Percentiles rank a stretch among this genome's conserved stretches.
phyloP scores from a whole-genome alignment of 2,888 invertebrate genomes.

The Seladonia tumulorum region DNA sequence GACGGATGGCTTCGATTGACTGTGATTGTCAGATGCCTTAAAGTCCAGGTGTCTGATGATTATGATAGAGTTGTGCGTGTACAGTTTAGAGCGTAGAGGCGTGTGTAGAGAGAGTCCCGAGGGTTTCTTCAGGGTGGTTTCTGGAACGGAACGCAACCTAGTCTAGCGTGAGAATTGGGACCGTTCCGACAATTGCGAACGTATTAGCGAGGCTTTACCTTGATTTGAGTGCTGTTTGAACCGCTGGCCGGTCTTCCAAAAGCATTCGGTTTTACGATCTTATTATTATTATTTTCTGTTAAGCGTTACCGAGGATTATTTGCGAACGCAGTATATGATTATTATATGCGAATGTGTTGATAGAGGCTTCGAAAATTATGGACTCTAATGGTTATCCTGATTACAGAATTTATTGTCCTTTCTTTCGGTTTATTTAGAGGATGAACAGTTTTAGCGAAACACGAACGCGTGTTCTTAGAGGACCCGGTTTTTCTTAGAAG shows the following conservation, averaged over 20 bases:
- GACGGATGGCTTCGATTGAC: no score
- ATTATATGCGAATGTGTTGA: background rate
- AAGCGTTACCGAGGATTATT: background rate
- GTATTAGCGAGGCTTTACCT: background rate
- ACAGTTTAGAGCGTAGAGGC: background rate
- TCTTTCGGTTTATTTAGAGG: background rate
- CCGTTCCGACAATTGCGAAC: background rate
- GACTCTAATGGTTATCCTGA: background rate
- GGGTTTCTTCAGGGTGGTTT: background rate
- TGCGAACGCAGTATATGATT: background rate
- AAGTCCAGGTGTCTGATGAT: background rate
- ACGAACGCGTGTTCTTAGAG: conserved; percentile 29
- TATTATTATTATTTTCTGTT: background rate
- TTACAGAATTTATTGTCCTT: background rate
- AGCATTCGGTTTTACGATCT: background rate
- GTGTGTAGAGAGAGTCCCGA: background rate
- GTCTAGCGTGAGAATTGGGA: conserved; percentile 1
- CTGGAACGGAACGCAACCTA: background rate
- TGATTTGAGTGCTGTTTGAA: background rate
- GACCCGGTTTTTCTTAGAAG: conserved; percentile 43
- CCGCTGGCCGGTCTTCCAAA: conserved; percentile 54
- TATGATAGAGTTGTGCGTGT: background rate
- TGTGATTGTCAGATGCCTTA: background rate
- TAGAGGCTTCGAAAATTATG: no score
- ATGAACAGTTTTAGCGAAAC: background rate